A percentile compares a stretch with the other conserved stretches of the same genome.
Conservation (phyloP, 2,888 invertebrate species). For the Drosophila merina region DNA sequence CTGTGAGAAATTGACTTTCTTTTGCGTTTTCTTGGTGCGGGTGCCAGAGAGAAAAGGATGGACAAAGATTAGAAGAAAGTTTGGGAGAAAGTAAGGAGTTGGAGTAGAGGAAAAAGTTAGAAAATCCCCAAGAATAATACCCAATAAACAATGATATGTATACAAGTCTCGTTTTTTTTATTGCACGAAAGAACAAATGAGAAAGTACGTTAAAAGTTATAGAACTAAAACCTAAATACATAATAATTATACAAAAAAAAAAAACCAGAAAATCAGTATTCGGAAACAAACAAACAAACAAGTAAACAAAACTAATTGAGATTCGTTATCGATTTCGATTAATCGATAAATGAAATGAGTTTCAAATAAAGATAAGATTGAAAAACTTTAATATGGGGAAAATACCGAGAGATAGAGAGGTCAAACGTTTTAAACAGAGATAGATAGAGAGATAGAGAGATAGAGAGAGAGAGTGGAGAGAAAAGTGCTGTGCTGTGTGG, state of each 20-base stretch:
- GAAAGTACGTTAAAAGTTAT: conserved; percentile 33
- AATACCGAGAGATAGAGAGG: background rate
- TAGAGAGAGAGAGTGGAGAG: background rate
- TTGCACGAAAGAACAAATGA: conserved; percentile 49
- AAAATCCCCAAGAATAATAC: conserved; percentile 35
- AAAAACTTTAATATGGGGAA: background rate
- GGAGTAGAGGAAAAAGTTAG: background rate
- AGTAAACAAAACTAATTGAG: conserved; percentile 7
- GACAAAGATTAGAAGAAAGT: background rate
- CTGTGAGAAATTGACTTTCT: conserved; percentile 43
- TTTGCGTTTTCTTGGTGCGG: conserved; percentile 8
- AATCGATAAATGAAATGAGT: background rate
- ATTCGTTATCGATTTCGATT: background rate
- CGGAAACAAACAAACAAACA: conserved; percentile 15
- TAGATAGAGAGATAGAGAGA: background rate
- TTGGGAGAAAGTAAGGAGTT: background rate
- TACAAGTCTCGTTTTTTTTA: conserved; percentile 66
- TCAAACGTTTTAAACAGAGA: background rate
- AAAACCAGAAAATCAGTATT: conserved; percentile 6
- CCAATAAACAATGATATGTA: conserved; percentile 67
- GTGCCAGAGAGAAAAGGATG: conserved; percentile 5
- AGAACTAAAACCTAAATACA: conserved; percentile 31
- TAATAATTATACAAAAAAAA: conserved; percentile 36
- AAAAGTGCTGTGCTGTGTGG: conserved; percentile 42
- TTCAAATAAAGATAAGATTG: background rate